These are phyloP conservation scores for Adelosebastes latens DNA, from an alignment of 2,797 vertebrate genomes.

Conservation along the genomic window DNA sequence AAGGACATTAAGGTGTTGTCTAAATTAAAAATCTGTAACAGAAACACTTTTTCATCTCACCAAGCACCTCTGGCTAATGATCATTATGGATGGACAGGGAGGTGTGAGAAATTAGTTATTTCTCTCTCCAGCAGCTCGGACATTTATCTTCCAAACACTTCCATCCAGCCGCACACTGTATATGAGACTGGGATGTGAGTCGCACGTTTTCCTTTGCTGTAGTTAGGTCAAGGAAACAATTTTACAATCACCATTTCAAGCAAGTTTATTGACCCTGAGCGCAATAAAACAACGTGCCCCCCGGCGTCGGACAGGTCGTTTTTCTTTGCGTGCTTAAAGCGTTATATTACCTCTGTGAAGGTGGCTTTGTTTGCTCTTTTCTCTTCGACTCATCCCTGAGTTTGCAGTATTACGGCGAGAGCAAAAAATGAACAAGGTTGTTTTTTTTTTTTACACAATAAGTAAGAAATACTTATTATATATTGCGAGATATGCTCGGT, in stretches of 20 bases:
- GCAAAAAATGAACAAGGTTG: constrained; percentile 15
- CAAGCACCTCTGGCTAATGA: constrained; percentile 66
- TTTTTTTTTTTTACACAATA: not conserved
- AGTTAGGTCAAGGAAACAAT: constrained; percentile 41
- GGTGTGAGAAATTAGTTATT: constrained; percentile 51
- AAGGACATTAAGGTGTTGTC: constrained; percentile 75
- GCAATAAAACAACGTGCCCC: constrained; percentile 52
- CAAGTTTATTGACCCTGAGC: constrained; percentile 41
- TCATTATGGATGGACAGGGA: constrained; percentile 42
- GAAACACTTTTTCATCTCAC: constrained; percentile 65
- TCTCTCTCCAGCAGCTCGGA: constrained; percentile 26
- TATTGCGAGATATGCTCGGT: constrained; percentile 2
- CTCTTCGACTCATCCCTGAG: constrained; percentile 17
- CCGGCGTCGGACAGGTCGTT: not conserved
- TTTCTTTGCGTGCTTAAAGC: constrained; percentile 41
- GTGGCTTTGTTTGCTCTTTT: constrained; percentile 7
- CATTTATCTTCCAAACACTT: constrained; percentile 51
- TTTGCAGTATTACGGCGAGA: constrained; percentile 26
- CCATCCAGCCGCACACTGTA: constrained; percentile 1
- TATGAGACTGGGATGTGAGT: constrained; percentile 9
- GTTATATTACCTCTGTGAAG: constrained; percentile 21
- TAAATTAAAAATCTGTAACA: constrained; percentile 82
- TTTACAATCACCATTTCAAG: constrained; percentile 36
- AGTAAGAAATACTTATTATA: constrained; percentile 13
- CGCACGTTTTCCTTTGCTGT: constrained; percentile 8